These are phyloP conservation scores for Busseola fusca DNA, from an alignment of 2,888 invertebrate genomes.

Conservation along the genomic window DNA sequence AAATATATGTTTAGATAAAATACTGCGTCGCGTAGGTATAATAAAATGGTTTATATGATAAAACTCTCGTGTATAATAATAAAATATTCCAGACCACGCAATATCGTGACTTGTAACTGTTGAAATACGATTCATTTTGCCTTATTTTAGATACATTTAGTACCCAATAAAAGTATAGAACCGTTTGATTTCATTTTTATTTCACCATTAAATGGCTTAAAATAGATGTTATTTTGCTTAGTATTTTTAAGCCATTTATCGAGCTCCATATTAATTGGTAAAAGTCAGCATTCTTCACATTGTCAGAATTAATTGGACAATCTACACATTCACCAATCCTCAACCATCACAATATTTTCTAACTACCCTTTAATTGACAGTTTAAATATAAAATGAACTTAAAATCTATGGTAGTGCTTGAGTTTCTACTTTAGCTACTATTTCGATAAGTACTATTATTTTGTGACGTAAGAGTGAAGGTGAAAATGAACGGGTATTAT, in stretches of 20 bases:
- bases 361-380: conserved; percentile 44
- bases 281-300: conserved; percentile 2
- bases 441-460: conserved; percentile 57
- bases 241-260: neutral
- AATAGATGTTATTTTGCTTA: conserved; percentile 6
- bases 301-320: neutral
- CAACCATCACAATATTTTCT: conserved; percentile 1
- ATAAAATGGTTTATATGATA: conserved; percentile 28
- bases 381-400: conserved; percentile 39
- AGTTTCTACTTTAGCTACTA: conserved; percentile 49
- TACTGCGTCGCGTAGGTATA: conserved; percentile 40
- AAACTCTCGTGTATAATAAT: conserved; percentile 33
- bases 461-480: conserved; percentile 40
- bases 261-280: conserved; percentile 22
- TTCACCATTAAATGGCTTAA: conserved; percentile 10
- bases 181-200: conserved; percentile 15
- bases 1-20: conserved; percentile 60
- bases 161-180: conserved; percentile 53
- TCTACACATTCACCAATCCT: neutral
- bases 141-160: conserved; percentile 54
- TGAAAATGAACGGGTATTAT: conserved; percentile 26
- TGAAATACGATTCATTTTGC: conserved; percentile 45
- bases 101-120: conserved; percentile 20
- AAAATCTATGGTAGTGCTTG: conserved; percentile 52
- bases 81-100: conserved; percentile 30